Percentiles rank a stretch among this genome's conserved stretches.
These are phyloP conservation scores for Nematostella vectensis DNA, from an alignment of 92 coral and sea anemone species.

Conservation along the genomic window DNA sequence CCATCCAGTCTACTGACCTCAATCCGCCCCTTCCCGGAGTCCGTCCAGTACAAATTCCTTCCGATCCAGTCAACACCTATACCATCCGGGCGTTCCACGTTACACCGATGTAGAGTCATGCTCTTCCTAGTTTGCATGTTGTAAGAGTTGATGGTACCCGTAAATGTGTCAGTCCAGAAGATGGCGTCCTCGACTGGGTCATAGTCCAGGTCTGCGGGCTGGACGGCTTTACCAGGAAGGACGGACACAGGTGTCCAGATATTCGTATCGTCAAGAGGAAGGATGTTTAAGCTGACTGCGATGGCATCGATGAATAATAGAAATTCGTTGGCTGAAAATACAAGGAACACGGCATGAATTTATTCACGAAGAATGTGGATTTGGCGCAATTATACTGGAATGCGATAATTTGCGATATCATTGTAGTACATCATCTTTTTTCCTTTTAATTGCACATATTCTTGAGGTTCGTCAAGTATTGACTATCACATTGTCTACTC, in stretches of 20 bases:
- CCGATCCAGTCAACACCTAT: constrained; percentile 67
- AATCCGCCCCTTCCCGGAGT: constrained; percentile 29
- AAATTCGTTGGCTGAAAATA: constrained; percentile 13
- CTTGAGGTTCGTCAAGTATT: too few relatives aligned
- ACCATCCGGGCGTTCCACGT: constrained; percentile 34
- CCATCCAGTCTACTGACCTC: constrained; percentile 56
- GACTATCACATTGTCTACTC: too few relatives aligned
- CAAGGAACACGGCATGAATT: neutral
- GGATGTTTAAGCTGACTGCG: constrained; percentile 18
- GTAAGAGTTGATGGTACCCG: constrained; percentile 17
- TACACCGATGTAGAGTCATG: constrained; percentile 24
- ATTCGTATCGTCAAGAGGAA: constrained; percentile 17
- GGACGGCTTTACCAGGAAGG: constrained; percentile 6
- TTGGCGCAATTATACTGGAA: too few relatives aligned
- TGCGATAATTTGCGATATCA: too few relatives aligned
- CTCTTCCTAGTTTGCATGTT: constrained; percentile 6
- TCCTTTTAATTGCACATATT: too few relatives aligned
- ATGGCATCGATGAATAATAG: constrained; percentile 16
- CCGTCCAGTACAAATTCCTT: constrained; percentile 55
- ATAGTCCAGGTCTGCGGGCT: constrained; percentile 26
- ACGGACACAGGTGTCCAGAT: constrained; percentile 24
- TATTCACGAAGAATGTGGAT: too few relatives aligned
- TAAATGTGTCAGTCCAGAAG: constrained; percentile 38
- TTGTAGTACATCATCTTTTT: too few relatives aligned
- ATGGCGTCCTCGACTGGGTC: constrained; percentile 23